phyloP scores from a whole-genome alignment of 1,140 invertebrate genomes.

The Lysiphlebus fabarum region DNA sequence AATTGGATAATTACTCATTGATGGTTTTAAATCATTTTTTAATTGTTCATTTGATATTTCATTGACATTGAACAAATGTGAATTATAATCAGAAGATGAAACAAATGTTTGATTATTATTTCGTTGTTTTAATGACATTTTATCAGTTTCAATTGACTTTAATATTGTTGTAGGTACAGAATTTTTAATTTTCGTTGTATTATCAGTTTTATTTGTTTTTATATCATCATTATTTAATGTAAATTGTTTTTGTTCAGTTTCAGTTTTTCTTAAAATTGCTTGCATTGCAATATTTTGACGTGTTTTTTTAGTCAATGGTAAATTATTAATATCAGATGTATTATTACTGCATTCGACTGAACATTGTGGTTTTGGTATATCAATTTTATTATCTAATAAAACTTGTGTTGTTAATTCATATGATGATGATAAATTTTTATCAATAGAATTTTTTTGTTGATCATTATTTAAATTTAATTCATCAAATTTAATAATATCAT shows the following conservation, averaged over 20 bases:
- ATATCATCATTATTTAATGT: constrained; percentile 43
- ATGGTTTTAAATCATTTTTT: no score
- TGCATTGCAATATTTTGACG: constrained; percentile 74
- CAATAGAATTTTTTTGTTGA: constrained; percentile 30
- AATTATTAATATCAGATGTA: constrained; percentile 45
- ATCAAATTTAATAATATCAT: constrained; percentile 50
- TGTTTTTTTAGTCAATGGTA: constrained; percentile 42
- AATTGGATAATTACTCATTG: no score
- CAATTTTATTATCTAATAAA: constrained; percentile 58
- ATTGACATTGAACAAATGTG: no score
- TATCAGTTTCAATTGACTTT: no score
- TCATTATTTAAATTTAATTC: constrained; percentile 47
- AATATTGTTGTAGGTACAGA: neutral
- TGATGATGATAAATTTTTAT: constrained; percentile 37
- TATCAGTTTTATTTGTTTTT: neutral
- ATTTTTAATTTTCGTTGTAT: neutral
- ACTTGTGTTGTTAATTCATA: constrained; percentile 34
- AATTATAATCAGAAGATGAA: no score
- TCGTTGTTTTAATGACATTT: no score
- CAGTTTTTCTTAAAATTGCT: constrained; percentile 61
- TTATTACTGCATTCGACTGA: constrained; percentile 56
- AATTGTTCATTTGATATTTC: no score
- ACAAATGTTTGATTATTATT: no score
- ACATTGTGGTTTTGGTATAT: constrained; percentile 69
- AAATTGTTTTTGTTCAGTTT: constrained; percentile 48